A percentile compares a stretch with the other conserved stretches of the same genome.
These are phyloP conservation scores for Rotaria macrura DNA, from an alignment of 2,888 invertebrate genomes.

Conservation along the genomic window DNA sequence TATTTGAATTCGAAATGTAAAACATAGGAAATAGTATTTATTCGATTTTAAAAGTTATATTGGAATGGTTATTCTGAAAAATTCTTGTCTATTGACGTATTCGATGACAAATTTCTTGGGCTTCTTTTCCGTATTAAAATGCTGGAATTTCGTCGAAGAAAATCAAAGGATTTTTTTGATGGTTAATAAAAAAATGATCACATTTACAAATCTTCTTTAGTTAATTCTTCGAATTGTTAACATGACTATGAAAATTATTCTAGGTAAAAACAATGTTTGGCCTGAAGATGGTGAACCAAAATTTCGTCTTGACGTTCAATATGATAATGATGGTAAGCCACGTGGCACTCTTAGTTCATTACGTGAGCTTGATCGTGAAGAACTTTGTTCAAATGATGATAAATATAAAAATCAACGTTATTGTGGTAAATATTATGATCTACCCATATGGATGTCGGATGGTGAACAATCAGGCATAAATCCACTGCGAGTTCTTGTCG, in stretches of 20 bases:
- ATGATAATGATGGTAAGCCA: background rate
- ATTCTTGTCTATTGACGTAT: too few species aligned
- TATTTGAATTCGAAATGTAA: too few species aligned
- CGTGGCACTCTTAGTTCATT: background rate
- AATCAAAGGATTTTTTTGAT: too few species aligned
- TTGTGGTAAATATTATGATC: conserved; percentile 69
- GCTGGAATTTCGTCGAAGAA: too few species aligned
- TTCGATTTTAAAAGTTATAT: too few species aligned
- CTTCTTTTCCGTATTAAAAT: too few species aligned
- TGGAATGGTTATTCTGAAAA: too few species aligned
- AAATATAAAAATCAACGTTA: background rate
- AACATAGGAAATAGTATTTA: too few species aligned
- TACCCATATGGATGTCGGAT: conserved; percentile 93
- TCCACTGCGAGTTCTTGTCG: conserved; percentile 85
- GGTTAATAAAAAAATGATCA: too few species aligned
- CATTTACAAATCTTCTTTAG: too few species aligned
- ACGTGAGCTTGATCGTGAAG: background rate
- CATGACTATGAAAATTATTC: background rate
- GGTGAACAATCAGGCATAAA: conserved; percentile 68
- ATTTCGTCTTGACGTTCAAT: background rate
- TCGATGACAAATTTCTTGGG: too few species aligned
- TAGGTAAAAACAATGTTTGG: background rate
- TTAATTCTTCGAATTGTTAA: too few species aligned
- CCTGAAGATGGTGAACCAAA: background rate
- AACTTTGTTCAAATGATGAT: background rate